These are phyloP conservation scores for Misgurnus anguillicaudatus DNA, from an alignment of 2,113 vertebrate species.

Conservation along the genomic window DNA sequence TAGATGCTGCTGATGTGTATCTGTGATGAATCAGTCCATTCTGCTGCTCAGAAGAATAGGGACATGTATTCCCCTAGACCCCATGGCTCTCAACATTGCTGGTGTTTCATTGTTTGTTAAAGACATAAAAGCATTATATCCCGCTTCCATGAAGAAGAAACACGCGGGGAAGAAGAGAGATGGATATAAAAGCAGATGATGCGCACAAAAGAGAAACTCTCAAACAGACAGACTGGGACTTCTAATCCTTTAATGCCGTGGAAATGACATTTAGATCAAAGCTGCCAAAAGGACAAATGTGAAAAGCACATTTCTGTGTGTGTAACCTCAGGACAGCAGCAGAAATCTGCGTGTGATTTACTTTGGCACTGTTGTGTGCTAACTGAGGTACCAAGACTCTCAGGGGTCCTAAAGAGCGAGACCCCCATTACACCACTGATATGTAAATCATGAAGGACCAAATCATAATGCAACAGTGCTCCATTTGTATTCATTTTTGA, in stretches of 20 bases:
- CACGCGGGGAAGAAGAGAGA: not conserved
- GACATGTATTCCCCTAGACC: not conserved
- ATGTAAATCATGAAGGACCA: too few species aligned
- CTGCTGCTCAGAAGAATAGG: not conserved
- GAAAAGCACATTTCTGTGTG: not conserved
- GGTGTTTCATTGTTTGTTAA: constrained; percentile 47
- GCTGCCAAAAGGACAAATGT: constrained; percentile 32
- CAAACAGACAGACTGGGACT: constrained; percentile 15
- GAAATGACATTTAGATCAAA: constrained; percentile 32
- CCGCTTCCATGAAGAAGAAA: constrained; percentile 13
- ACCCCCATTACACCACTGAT: too few species aligned
- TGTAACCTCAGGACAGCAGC: not conserved
- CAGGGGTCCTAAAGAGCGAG: too few species aligned
- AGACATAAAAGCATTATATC: constrained; percentile 15
- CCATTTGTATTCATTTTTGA: too few species aligned
- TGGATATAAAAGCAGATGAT: constrained; percentile 19
- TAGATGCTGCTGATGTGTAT: not conserved
- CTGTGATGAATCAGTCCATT: not conserved
- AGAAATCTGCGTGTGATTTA: not conserved
- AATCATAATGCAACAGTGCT: too few species aligned
- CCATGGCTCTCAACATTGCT: not conserved
- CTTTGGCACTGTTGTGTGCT: not conserved
- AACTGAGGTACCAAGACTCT: too few species aligned
- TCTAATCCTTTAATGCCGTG: constrained; percentile 35
- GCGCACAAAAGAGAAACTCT: constrained; percentile 28